Evolutionary conservation across 1,140 invertebrate genomes (phyloP), one percentile per base, ranked within the genome.

Genomic region (Arctopsyche grandis): DNA sequence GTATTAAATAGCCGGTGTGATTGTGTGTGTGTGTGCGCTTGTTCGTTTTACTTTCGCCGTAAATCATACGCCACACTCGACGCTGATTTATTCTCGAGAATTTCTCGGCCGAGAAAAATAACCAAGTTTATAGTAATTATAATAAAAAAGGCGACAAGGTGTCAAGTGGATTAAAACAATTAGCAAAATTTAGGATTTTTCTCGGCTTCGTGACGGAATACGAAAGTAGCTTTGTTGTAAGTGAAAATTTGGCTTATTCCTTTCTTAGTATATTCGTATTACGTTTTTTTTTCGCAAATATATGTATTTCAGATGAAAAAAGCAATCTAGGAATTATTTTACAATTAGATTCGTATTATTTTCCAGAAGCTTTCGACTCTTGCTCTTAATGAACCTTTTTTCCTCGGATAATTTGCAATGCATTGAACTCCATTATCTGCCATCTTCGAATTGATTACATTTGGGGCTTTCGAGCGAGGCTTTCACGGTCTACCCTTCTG

Each of bases 401-500:
- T 60, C 58, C 5, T 14, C n/a, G n/a, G n/a, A n/a, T 66, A 66
- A 66, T 66, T 66, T 66, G 63, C 63, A 66, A 14, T 26, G 63
- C 63, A 66, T 24, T 22, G 63, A 66, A 66, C 63, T 66, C 21
- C 63, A 66, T 66, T 66, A 66, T 66, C 58, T 24, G 24, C 21
- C 63, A 22, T 66, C 63, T 24, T 7, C 12, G 24, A 66, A 26
- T 26, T 60, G 58, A 60, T 60, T 60, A 60, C 58, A 21, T 21
- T 22, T 9, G n/a, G n/a, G 9, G n/a, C 58, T 52, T 60, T 60
- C 21, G 26, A 16, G 48, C 48, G 48, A 14, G 48, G 16, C 12
- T 52, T 52, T 52, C 48, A 52, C 56, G 16, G 16, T 52, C 16
- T 52, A 52, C 16, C 48, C 48, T 14, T 52, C 10, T 52, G 16